Conservation (phyloP, 2,888 invertebrate species). For the Drosophila eohydei region DNA sequence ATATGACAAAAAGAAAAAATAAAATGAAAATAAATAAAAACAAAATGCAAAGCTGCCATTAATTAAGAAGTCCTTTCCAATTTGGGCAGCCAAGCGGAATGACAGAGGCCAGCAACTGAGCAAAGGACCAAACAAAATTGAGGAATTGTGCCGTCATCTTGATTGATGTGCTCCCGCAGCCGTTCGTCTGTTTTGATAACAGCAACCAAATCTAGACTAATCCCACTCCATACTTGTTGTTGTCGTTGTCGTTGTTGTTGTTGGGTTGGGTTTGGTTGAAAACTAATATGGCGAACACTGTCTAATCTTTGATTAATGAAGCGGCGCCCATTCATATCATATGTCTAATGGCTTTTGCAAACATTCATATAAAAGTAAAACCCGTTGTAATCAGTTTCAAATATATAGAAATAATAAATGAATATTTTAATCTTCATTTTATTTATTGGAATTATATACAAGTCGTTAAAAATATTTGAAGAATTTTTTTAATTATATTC, state of each 20-base stretch:
- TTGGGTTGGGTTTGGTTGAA: constrained; percentile 9
- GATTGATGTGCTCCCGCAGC: constrained; percentile 58
- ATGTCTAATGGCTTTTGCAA: constrained; percentile 1
- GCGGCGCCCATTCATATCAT: constrained; percentile 23
- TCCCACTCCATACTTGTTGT: not conserved
- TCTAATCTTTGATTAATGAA: constrained; percentile 55
- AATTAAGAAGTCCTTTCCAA: constrained; percentile 56
- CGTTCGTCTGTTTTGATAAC: constrained; percentile 45
- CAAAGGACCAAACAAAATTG: constrained; percentile 12
- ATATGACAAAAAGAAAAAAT: constrained; percentile 27
- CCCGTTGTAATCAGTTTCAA: not conserved
- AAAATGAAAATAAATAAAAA: constrained; percentile 32
- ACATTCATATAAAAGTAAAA: not conserved
- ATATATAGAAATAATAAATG: not conserved
- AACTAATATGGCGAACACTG: constrained; percentile 20
- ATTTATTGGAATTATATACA: not conserved
- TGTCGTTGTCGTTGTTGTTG: not conserved
- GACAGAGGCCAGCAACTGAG: constrained; percentile 7
- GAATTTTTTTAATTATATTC: not conserved
- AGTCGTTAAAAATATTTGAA: not conserved
- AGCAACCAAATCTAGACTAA: constrained; percentile 34
- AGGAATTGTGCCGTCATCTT: constrained; percentile 45
- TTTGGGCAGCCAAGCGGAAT: constrained; percentile 36
- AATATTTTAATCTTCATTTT: not conserved
- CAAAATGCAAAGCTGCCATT: constrained; percentile 54